Percentiles rank a stretch among this genome's conserved stretches.
Conservation (phyloP, 1,140 invertebrate species). For the Penaeus chinensis region DNA sequence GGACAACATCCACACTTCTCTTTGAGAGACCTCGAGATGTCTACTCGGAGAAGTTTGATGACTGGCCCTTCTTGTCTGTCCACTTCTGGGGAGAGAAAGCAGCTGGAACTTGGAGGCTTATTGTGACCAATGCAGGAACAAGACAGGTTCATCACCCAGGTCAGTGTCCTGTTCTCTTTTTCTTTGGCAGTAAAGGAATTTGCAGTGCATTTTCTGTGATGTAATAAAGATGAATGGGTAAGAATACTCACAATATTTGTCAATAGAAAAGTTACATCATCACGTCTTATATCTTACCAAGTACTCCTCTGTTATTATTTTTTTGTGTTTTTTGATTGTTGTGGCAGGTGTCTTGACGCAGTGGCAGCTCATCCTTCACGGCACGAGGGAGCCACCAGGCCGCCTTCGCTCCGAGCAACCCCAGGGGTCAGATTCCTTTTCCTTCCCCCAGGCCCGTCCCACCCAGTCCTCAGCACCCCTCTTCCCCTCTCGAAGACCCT, state of each 20-base stretch:
- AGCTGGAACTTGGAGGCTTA: constrained; percentile 84
- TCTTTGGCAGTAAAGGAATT: neutral
- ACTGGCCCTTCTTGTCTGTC: constrained; percentile 97
- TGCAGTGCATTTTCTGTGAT: too few relatives aligned
- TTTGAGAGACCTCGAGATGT: constrained; percentile 91
- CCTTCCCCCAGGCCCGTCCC: constrained; percentile 18
- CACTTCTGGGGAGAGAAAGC: constrained; percentile 97
- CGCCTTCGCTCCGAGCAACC: constrained; percentile 39
- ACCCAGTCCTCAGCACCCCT: constrained; percentile 38
- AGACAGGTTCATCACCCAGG: constrained; percentile 81
- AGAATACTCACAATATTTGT: neutral
- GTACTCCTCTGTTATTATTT: constrained; percentile 42
- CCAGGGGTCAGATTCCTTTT: constrained; percentile 21
- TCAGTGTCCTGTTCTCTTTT: constrained; percentile 66
- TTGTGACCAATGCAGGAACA: constrained; percentile 88
- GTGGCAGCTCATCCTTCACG: constrained; percentile 94
- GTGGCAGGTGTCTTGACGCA: constrained; percentile 81
- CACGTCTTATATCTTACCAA: neutral
- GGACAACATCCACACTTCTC: constrained; percentile 87
- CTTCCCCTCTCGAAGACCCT: constrained; percentile 28
- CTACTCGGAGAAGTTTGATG: constrained; percentile 92
- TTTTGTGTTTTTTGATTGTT: constrained; percentile 27
- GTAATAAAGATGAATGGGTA: neutral
- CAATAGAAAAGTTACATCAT: too few relatives aligned
- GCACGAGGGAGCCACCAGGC: constrained; percentile 76